Conservation (phyloP, 2,888 invertebrate species). For the Drosophila infuscata region DNA sequence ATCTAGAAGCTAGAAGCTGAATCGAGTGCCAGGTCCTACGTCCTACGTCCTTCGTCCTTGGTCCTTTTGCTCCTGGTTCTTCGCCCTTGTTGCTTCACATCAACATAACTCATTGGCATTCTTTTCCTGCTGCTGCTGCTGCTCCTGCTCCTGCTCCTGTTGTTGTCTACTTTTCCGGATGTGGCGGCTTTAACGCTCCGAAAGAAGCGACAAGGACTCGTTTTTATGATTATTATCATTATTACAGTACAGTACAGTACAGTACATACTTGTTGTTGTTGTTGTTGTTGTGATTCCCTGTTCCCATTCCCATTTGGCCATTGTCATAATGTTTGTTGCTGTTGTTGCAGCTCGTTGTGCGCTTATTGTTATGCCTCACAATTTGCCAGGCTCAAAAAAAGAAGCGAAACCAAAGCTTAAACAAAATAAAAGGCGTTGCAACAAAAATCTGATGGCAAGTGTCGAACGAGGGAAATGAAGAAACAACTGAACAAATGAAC, state of each 20-base stretch:
- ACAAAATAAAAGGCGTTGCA: constrained; percentile 22
- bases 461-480: constrained; percentile 8
- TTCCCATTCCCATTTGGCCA: constrained; percentile 16
- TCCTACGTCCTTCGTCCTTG: constrained; percentile 36
- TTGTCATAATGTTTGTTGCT: constrained; percentile 14
- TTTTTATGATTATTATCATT: constrained; percentile 75
- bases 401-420: constrained; percentile 5
- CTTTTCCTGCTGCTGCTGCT: constrained; percentile 5
- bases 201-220: constrained; percentile 53
- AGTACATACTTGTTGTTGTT: constrained; percentile 40
- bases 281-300: constrained; percentile 1
- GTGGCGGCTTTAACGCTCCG: constrained; percentile 56
- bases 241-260: constrained; percentile 52
- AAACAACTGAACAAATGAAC: neutral
- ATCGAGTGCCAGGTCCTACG: constrained; percentile 10
- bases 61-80: constrained; percentile 34
- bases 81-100: constrained; percentile 30
- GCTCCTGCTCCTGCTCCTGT: neutral
- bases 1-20: neutral
- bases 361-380: constrained; percentile 65
- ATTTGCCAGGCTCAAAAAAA: constrained; percentile 48
- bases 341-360: constrained; percentile 55
- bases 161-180: neutral
- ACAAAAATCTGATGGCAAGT: constrained; percentile 36
- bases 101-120: constrained; percentile 54